A percentile compares a stretch with the other conserved stretches of the same genome.
phyloP scores from a whole-genome alignment of 1,140 invertebrate species.

The Doryteuthis pealeii region DNA sequence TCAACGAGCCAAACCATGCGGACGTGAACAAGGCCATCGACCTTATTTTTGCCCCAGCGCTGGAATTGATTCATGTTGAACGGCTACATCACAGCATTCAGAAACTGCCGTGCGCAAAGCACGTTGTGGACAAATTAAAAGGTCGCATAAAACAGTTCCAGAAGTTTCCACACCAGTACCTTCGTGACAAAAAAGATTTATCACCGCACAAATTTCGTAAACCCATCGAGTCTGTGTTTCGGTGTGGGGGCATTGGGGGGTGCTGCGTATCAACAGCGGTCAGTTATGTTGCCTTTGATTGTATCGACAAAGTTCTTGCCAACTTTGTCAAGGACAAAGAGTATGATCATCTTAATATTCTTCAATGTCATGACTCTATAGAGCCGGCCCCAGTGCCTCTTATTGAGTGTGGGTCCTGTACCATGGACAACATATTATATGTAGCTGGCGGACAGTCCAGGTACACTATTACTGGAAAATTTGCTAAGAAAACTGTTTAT shows the following conservation, averaged over 20 bases:
- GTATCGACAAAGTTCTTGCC: not conserved
- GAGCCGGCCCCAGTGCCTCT: not conserved
- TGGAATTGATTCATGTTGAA: not conserved
- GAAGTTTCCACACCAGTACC: not conserved
- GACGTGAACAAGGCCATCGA: not conserved
- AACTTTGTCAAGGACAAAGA: not conserved
- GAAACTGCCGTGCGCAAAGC: not conserved
- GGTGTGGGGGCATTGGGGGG: not conserved
- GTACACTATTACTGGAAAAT: slow-evolving; percentile 22
- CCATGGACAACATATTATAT: slow-evolving; percentile 24
- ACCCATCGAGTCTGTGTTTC: not conserved
- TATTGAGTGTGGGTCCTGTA: slow-evolving; percentile 16
- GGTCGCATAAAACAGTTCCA: not conserved
- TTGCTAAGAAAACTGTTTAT: slow-evolving; percentile 22
- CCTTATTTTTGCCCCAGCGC: not conserved
- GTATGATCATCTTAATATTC: not conserved
- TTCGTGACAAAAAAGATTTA: not conserved
- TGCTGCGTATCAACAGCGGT: not conserved
- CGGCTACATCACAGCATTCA: not conserved
- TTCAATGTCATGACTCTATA: not conserved
- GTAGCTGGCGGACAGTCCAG: slow-evolving; percentile 26
- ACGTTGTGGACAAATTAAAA: not conserved
- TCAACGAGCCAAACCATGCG: not conserved
- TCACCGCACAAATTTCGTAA: slow-evolving; percentile 8
- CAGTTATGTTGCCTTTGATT: not conserved